Conservation (phyloP, 2,113 vertebrate species). For the Tichodroma muraria region DNA sequence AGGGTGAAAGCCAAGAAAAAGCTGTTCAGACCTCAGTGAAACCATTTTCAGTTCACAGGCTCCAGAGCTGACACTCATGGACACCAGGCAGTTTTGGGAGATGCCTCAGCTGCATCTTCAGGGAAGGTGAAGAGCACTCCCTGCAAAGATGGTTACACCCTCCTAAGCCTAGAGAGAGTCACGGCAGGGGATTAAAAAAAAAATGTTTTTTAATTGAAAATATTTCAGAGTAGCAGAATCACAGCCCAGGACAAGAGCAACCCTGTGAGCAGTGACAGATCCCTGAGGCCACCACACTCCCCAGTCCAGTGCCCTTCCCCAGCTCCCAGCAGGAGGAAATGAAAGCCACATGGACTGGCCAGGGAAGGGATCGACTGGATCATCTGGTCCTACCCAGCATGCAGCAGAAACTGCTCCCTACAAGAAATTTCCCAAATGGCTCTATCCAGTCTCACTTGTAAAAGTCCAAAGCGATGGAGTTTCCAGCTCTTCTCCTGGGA, state of each 20-base stretch:
- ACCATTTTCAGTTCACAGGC: neutral
- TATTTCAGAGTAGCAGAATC: neutral
- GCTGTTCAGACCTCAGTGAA: neutral
- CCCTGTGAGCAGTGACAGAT: neutral
- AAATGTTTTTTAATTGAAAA: neutral
- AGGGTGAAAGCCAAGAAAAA: neutral
- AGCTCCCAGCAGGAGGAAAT: neutral
- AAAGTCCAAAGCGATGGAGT: neutral
- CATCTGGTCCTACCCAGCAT: neutral
- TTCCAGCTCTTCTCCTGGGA: slow-evolving; percentile 31
- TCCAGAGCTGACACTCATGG: neutral
- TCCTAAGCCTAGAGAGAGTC: neutral
- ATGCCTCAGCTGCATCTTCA: neutral
- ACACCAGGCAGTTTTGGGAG: neutral
- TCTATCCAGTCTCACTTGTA: neutral
- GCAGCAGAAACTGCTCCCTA: neutral
- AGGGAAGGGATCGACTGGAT: neutral
- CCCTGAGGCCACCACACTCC: neutral
- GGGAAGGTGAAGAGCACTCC: neutral
- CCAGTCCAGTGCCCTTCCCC: neutral
- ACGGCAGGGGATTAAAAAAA: neutral
- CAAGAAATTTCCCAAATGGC: neutral
- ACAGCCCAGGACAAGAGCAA: neutral
- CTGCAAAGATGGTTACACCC: neutral
- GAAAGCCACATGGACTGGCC: neutral